These are phyloP conservation scores for Zeugodacus cucurbitae DNA, from an alignment of 1,140 invertebrate species.

Conservation along the genomic window DNA sequence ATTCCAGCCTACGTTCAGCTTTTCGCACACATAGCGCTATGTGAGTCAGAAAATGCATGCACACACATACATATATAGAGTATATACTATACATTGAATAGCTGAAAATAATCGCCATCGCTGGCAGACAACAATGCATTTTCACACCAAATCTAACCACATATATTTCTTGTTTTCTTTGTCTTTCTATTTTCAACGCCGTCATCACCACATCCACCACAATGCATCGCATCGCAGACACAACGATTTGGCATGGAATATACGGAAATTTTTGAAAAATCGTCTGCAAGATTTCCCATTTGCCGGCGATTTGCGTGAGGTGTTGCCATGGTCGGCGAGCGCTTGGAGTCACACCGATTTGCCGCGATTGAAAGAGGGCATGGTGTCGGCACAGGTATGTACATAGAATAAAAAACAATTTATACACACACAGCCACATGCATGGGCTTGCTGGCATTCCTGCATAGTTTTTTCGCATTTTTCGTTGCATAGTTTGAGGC, in stretches of 20 bases:
- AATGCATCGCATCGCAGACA: constrained; percentile 70
- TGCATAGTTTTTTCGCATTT: not conserved
- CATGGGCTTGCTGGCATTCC: not conserved
- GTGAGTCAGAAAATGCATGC: not conserved
- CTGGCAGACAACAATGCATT: not conserved
- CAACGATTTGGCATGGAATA: constrained; percentile 89
- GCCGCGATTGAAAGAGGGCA: constrained; percentile 76
- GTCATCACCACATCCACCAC: not conserved
- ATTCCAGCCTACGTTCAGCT: not conserved
- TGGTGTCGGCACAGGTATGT: constrained; percentile 79
- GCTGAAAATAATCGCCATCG: not conserved
- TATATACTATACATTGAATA: no score
- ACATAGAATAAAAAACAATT: not conserved
- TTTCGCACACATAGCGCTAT: not conserved
- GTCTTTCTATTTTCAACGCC: not conserved
- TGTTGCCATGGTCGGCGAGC: constrained; percentile 80
- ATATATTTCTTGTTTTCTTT: not conserved
- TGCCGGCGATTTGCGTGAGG: constrained; percentile 74
- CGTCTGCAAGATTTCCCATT: constrained; percentile 80
- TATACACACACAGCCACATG: not conserved
- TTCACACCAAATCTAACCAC: not conserved
- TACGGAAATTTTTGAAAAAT: constrained; percentile 81
- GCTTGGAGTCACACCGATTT: constrained; percentile 84
- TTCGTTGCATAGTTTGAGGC: not conserved
- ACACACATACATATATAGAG: not conserved